Evolutionary conservation across 2,113 vertebrate species (phyloP), one percentile per base, ranked within the genome.

Genomic region (Laticauda laticaudata): DNA sequence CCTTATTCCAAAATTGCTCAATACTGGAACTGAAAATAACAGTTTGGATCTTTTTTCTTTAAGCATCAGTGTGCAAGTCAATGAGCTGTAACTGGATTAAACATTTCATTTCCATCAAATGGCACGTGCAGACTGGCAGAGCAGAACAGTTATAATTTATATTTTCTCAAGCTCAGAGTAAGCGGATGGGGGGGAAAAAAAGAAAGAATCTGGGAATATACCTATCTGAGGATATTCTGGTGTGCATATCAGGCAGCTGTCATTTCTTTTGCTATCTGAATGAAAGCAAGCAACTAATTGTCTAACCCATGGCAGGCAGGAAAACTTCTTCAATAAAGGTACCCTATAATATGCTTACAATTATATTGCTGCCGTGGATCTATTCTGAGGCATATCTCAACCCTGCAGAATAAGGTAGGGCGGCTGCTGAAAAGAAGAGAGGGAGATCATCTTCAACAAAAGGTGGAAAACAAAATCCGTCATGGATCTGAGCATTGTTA

Each of bases 281-380:
- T 59, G 94, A 92, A 95, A 92, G 90, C 94, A 87, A 56, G 43
- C 0, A 61, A 86, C 21, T 89, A 93, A 96, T 95, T 75, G 18
- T 43, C 75, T 86, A 48, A 89, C 39, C 48, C 48, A 1, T 2
- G 8, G 23, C 45, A 86, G 54, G 12, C 45, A 24, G 34, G 91
- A 24, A 39, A 95, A 23, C 4, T 11, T 91, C 23, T 61, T 10
- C 86, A 51, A 7, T 23, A 64, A 54, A 90, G 56, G 15, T n/a
- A 29, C 15, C 29, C 48, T n/a, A 20, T 26, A 55, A 88, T 69
- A 92, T 55, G 59, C n/a, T 88, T 61, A 61, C 85, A 64, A 45
- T 12, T 29, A 24, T 92, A 87, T 34, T 43, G 48, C 39, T 54
- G 18, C 29, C 1, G 86, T 87, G 91, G 86, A 2, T 53, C 48